phyloP scores from a whole-genome alignment of 2,113 vertebrate species.

The Corydoras maculifer region DNA sequence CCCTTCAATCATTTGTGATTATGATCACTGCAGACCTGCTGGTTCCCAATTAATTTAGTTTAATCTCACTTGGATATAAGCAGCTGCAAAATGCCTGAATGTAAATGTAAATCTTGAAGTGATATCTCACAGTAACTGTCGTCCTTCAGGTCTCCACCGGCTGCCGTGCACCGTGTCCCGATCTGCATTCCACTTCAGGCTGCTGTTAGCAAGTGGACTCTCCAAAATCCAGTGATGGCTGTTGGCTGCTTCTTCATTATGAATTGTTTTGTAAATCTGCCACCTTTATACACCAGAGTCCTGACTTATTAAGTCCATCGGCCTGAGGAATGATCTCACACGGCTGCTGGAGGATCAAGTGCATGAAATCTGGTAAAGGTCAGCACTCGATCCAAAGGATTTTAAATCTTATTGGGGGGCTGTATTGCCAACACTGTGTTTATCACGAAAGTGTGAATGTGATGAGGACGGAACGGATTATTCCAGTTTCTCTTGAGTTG shows the following conservation, averaged over 20 bases:
- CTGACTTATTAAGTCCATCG: too few species aligned
- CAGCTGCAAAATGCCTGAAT: too few species aligned
- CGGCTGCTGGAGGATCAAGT: neutral
- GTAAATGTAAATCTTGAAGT: neutral
- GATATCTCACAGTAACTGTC: constrained; percentile 3
- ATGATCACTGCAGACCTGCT: too few species aligned
- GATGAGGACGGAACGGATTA: constrained; percentile 7
- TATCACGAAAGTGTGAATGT: constrained; percentile 26
- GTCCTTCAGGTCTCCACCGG: constrained; percentile 76
- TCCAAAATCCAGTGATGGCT: constrained; percentile 67
- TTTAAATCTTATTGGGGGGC: constrained; percentile 25
- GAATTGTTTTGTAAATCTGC: too few species aligned
- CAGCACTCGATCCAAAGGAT: constrained; percentile 21
- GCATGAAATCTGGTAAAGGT: constrained; percentile 18
- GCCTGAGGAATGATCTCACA: neutral
- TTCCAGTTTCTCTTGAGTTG: too few species aligned
- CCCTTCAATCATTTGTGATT: too few species aligned
- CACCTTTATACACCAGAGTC: too few species aligned
- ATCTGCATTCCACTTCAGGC: constrained; percentile 61
- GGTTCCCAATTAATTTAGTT: too few species aligned
- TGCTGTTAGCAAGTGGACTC: constrained; percentile 65
- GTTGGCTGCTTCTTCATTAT: too few species aligned
- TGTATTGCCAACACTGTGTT: neutral
- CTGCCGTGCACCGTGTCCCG: constrained; percentile 75
- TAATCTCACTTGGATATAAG: too few species aligned